Percentiles rank a stretch among this genome's conserved stretches.
Conservation (phyloP, 37 sponge, comb jelly and placozoan genomes). For the Petrosia ficiformis region DNA sequence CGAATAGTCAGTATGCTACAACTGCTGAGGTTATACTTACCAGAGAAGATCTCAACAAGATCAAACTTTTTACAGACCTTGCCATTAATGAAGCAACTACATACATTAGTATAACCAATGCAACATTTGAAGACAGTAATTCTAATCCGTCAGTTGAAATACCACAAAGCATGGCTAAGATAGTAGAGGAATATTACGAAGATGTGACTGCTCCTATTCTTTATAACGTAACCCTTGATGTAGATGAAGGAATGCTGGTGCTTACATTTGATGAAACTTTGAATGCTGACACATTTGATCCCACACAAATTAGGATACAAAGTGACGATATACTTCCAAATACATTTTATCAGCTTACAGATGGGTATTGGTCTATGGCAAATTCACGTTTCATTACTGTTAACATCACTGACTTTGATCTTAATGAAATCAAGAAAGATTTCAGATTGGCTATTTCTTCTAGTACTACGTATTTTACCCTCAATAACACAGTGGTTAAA, state of each 20-base stretch:
- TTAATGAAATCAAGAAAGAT: constrained; percentile 72
- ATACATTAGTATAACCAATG: constrained; percentile 49
- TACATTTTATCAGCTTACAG: constrained; percentile 41
- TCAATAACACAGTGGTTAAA: constrained; percentile 29
- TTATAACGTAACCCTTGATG: constrained; percentile 54
- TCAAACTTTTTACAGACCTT: constrained; percentile 54
- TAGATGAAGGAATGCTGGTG: constrained; percentile 51
- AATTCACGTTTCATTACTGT: constrained; percentile 61
- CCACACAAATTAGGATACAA: constrained; percentile 37
- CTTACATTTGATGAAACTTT: constrained; percentile 86
- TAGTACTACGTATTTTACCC: constrained; percentile 48
- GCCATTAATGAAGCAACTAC: constrained; percentile 50
- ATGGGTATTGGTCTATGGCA: constrained; percentile 26
- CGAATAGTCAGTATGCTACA: constrained; percentile 31
- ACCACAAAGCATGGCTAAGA: neutral
- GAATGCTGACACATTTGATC: constrained; percentile 55
- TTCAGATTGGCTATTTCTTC: constrained; percentile 60
- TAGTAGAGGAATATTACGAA: constrained; percentile 3
- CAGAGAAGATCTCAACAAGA: constrained; percentile 71
- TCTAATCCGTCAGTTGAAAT: constrained; percentile 47
- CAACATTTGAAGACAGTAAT: constrained; percentile 54
- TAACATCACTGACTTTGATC: constrained; percentile 52
- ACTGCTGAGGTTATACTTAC: constrained; percentile 47
- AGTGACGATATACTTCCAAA: constrained; percentile 1
- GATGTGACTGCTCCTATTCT: constrained; percentile 59